Base-by-base conservation (phyloP, 2,888 invertebrate genomes). In the Hirtodrosophila cameraria region DNA sequence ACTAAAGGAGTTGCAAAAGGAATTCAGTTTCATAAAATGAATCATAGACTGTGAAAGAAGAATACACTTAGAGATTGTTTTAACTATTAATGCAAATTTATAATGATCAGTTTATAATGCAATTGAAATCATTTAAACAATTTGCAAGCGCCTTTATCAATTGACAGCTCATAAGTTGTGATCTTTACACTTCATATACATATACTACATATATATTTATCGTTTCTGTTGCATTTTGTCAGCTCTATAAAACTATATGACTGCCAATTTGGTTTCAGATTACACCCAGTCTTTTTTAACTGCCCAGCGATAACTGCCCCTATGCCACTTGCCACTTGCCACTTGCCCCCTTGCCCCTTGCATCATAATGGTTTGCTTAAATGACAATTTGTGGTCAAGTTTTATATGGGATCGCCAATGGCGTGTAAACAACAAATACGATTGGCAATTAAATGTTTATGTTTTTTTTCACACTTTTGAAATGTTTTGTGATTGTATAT, bases 311-410 rank as follows among this genome's bases (percentile, higher is more conserved):
- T 52, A 48, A 18, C 52, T n/a, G n/a, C n/a, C n/a, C n/a, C n/a
- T n/a, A n/a, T n/a, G n/a, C n/a, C n/a, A n/a, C n/a, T n/a, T n/a
- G n/a, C n/a, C n/a, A n/a, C n/a, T n/a, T n/a, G n/a, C n/a, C n/a
- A n/a, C n/a, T 28, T 9, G 25, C 2, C 20, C 36, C 12, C 42
- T 8, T n/a, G n/a, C 38, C 16, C 30, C 7, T 5, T 23, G 35
- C 27, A 18, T 72, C 60, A 72, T 64, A 53, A 64, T 64, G 59
- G 54, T 50, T 8, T 20, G 64, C 69, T 74, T 77, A 81, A 84
- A 76, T 80, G 80, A 80, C 86, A 80, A 84, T 86, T 84, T 84
- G 86, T 54, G 85, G 65, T 81, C 67, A 52, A 20, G 62, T 64
- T 66, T 62, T 64, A 57, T 62, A 53, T 60, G 53, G 13, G 57